These are phyloP conservation scores for Microtus oregoni DNA, from an alignment of 2,113 vertebrate genomes.

Conservation along the genomic window DNA sequence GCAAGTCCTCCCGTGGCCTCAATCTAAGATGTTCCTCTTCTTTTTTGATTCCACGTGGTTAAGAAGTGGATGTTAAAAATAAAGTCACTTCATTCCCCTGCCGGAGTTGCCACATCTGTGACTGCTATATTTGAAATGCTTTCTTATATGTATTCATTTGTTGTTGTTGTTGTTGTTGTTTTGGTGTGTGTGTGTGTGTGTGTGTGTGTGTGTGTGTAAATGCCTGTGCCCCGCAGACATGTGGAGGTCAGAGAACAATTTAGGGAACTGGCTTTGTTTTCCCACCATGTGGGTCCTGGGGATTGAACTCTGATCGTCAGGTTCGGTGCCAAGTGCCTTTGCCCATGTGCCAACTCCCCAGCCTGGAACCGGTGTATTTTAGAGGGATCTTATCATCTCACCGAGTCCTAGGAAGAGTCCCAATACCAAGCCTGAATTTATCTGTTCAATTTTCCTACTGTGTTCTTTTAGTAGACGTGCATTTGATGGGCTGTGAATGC, in stretches of 20 bases:
- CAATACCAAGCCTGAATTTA: background rate
- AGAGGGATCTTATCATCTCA: background rate
- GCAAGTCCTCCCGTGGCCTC: background rate
- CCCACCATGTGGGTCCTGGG: too few species aligned
- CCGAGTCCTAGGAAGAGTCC: background rate
- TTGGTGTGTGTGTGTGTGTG: background rate
- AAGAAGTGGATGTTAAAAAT: conserved; percentile 10
- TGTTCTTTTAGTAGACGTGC: conserved; percentile 11
- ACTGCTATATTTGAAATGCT: background rate
- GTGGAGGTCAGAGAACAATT: background rate
- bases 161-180: too few species aligned
- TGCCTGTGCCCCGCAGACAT: too few species aligned
- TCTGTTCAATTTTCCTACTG: background rate
- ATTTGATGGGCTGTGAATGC: background rate
- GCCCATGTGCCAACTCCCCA: background rate
- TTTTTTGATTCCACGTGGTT: background rate
- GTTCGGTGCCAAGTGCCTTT: background rate
- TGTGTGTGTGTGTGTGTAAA: too few species aligned
- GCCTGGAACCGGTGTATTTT: background rate
- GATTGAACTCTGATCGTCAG: background rate
- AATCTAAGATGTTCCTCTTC: background rate
- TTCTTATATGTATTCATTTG: background rate
- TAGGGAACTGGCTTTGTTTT: background rate
- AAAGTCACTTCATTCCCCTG: background rate
- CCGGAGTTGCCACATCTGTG: background rate